phyloP scores from a whole-genome alignment of 2,888 invertebrate species.

The Drosophila melanosoma region DNA sequence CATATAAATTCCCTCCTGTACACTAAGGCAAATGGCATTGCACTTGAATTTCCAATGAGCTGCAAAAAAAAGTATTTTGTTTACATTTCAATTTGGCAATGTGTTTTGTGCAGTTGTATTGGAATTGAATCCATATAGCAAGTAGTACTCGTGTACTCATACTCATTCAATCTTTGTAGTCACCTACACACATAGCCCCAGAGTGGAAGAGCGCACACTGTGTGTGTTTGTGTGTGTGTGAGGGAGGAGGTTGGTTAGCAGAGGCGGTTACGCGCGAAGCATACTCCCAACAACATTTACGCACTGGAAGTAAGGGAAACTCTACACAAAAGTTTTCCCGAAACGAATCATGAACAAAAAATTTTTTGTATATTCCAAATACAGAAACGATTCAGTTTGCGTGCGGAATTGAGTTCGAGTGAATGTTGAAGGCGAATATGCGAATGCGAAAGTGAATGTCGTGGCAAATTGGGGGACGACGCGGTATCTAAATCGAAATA shows the following conservation, averaged over 20 bases:
- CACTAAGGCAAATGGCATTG: constrained; percentile 49
- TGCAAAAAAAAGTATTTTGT: constrained; percentile 49
- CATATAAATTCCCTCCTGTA: constrained; percentile 19
- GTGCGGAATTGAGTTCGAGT: constrained; percentile 76
- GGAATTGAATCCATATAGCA: constrained; percentile 23
- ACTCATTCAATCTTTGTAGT: constrained; percentile 47
- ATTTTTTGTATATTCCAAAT: constrained; percentile 72
- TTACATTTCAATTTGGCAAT: constrained; percentile 56
- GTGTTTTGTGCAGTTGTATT: constrained; percentile 48
- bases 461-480: constrained; percentile 27
- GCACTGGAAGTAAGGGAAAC: constrained; percentile 76
- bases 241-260: neutral
- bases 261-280: constrained; percentile 16
- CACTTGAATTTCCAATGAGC: constrained; percentile 56
- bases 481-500: constrained; percentile 33
- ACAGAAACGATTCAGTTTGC: constrained; percentile 80
- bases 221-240: constrained; percentile 4
- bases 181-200: constrained; percentile 13
- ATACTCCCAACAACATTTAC: constrained; percentile 69
- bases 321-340: constrained; percentile 68
- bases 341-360: constrained; percentile 50
- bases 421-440: constrained; percentile 51
- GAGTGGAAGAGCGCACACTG: constrained; percentile 28
- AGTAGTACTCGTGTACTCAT: constrained; percentile 25
- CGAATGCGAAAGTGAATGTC: constrained; percentile 51